phyloP scores from a whole-genome alignment of 2,888 invertebrate genomes.

The Agrilus cyanescens region DNA sequence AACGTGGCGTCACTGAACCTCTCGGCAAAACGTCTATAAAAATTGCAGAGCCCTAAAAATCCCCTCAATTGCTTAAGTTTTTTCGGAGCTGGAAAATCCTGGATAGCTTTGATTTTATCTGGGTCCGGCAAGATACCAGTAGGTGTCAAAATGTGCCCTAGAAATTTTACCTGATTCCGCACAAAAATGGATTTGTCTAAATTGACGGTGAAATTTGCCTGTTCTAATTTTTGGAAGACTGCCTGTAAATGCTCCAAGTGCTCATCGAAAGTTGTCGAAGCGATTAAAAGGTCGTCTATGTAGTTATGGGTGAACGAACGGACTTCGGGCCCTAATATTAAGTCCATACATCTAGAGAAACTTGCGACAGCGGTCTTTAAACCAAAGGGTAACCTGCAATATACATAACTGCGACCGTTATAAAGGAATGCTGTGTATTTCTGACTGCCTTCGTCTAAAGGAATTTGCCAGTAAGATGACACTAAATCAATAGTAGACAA shows the following conservation, averaged over 20 bases:
- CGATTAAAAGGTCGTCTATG: conserved; percentile 11
- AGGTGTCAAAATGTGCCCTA: conserved; percentile 12
- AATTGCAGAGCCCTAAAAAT: conserved; percentile 16
- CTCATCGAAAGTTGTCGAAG: conserved; percentile 5
- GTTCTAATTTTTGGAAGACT: background rate
- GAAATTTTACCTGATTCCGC: conserved; percentile 10
- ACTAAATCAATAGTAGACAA: conserved; percentile 11
- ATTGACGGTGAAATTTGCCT: conserved; percentile 10
- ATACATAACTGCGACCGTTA: conserved; percentile 4
- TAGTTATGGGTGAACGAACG: conserved; percentile 3
- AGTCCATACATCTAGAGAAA: conserved; percentile 6
- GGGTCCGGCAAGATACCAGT: conserved; percentile 13
- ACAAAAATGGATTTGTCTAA: conserved; percentile 15
- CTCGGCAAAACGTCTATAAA: conserved; percentile 11
- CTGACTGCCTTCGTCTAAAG: conserved; percentile 4
- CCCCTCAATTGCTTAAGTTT: conserved; percentile 14
- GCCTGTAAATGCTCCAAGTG: conserved; percentile 4
- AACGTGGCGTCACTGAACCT: conserved; percentile 8
- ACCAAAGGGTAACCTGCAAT: conserved; percentile 4
- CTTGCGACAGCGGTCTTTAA: conserved; percentile 3
- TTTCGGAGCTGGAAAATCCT: conserved; percentile 12
- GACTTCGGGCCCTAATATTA: conserved; percentile 7
- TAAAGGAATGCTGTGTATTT: conserved; percentile 5
- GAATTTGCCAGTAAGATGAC: conserved; percentile 10
- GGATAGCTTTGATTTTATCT: conserved; percentile 10